Evolutionary conservation across 2,888 invertebrate genomes (phyloP).

Genomic region (Liodrosophila aerea): DNA sequence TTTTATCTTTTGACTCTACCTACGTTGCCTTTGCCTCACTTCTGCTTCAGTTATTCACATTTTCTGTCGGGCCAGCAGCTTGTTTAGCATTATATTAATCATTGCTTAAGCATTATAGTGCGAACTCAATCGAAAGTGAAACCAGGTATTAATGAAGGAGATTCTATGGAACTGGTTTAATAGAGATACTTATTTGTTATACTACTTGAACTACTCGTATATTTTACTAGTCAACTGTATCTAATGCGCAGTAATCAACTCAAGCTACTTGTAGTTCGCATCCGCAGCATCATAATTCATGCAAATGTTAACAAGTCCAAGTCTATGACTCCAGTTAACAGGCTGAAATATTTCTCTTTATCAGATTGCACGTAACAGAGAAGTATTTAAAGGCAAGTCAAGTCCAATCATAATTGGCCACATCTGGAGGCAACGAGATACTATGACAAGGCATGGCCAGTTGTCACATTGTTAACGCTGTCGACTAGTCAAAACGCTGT

Average conservation of each 20-base stretch:
- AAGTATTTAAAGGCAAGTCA: slow-evolving; percentile 35
- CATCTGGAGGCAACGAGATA: slow-evolving; percentile 19
- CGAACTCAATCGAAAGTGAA: slow-evolving; percentile 19
- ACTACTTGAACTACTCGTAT: too few relatives aligned
- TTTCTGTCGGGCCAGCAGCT: slow-evolving; percentile 32
- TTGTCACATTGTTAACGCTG: slow-evolving; percentile 39
- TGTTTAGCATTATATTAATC: slow-evolving; percentile 43
- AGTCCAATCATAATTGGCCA: slow-evolving; percentile 26
- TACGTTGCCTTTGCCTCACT: slow-evolving; percentile 39
- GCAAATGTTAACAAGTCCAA: too few relatives aligned
- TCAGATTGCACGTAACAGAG: slow-evolving; percentile 44
- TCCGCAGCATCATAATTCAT: slow-evolving; percentile 9
- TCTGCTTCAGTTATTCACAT: slow-evolving; percentile 44
- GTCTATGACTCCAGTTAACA: too few relatives aligned
- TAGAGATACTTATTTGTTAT: too few relatives aligned
- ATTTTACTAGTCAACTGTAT: too few relatives aligned
- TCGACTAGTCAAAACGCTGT: slow-evolving; percentile 30
- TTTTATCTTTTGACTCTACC: slow-evolving; percentile 30
- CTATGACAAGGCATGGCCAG: slow-evolving; percentile 20
- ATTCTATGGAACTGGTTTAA: too few relatives aligned
- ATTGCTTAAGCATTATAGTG: slow-evolving; percentile 50
- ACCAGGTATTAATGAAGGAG: too few relatives aligned
- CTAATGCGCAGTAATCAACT: slow-evolving; percentile 26
- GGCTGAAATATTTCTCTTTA: slow-evolving; percentile 10
- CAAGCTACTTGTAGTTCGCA: too few relatives aligned